A percentile compares a stretch with the other conserved stretches of the same genome.
phyloP scores from a whole-genome alignment of 1,140 invertebrate genomes.

The Diploscapter pachys region DNA sequence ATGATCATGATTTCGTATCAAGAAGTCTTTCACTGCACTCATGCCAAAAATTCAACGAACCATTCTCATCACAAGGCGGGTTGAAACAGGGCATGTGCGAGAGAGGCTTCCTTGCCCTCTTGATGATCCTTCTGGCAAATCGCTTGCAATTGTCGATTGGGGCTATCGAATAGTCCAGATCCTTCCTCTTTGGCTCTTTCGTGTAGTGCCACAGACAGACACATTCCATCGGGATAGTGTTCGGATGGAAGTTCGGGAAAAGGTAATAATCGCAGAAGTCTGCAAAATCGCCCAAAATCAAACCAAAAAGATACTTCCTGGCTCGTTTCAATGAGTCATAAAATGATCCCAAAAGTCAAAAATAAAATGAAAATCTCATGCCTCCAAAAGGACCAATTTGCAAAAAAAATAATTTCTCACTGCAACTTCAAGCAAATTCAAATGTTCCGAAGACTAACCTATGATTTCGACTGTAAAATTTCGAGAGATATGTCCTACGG shows the following conservation, averaged over 20 bases:
- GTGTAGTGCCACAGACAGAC: conserved; percentile 39
- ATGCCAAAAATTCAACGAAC: background rate
- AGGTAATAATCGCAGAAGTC: conserved; percentile 58
- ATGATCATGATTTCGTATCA: too few relatives aligned
- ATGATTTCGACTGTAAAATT: conserved; percentile 58
- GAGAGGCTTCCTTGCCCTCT: conserved; percentile 19
- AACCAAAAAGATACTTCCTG: too few relatives aligned
- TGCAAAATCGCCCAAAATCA: conserved; percentile 37
- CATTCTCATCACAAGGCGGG: conserved; percentile 31
- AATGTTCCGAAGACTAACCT: conserved; percentile 23
- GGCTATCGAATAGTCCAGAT: conserved; percentile 27
- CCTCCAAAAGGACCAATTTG: too few relatives aligned
- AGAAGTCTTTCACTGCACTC: too few relatives aligned
- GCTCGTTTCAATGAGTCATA: too few relatives aligned
- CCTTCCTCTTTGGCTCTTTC: conserved; percentile 30
- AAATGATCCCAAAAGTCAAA: too few relatives aligned
- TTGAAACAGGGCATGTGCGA: conserved; percentile 28
- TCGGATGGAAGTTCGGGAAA: conserved; percentile 31
- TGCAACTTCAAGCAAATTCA: conserved; percentile 18
- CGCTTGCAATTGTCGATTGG: conserved; percentile 26
- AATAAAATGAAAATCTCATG: too few relatives aligned
- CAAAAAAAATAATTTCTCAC: background rate
- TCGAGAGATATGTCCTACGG: conserved; percentile 45
- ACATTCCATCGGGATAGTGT: conserved; percentile 46
- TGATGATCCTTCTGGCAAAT: conserved; percentile 29